Base-by-base conservation (phyloP, 2,797 vertebrate genomes). In the Sebastiscus tertius region DNA sequence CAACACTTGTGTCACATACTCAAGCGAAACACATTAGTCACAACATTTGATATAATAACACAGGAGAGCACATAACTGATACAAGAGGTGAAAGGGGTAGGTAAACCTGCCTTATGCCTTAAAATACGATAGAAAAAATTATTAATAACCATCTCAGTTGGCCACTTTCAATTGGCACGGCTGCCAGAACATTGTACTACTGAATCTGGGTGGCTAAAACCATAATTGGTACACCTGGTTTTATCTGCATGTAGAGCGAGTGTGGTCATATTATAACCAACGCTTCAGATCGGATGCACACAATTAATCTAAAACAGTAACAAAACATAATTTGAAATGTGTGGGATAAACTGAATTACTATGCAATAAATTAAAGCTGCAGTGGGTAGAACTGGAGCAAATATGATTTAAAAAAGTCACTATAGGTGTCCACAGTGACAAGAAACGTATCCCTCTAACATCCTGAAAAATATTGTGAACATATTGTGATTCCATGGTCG, bases 1-100 rank as follows among this genome's bases (percentile, higher is more conserved):
- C n/a, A 83, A 74, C 18, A 74, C 77, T 77, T 71, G 73, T 70
- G 72, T 70, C 80, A 86, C 39, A 60, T 11, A 39, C 18, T 33
- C 22, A 33, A 75, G 22, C n/a, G 13, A 18, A 59, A 58, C 31
- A 36, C 10, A 64, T 26, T 3, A 31, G 61, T 73, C 59, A 71
- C 11, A 54, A 69, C 18, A 49, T 36, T 39, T 49, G 24, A 67
- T 63, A 72, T 0, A 62, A 29, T 20, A 49, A 24, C 39, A 62
- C 18, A 59, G n/a, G 6, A 61, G n/a, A 59, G 14, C 13, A 64
- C 27, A 52, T 24, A 16, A 64, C 14, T 49, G 20, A 39, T 46
- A n/a, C 6, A 13, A 49, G 20, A 5, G 18, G 26, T 42, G 16
- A 14, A 18, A 46, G 16, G 12, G 8, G 10, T n/a, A 31, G 3